A percentile compares a stretch with the other conserved stretches of the same genome.
Conservation (phyloP, 2,113 vertebrate species). For the Forbesichthys papilliferus region DNA sequence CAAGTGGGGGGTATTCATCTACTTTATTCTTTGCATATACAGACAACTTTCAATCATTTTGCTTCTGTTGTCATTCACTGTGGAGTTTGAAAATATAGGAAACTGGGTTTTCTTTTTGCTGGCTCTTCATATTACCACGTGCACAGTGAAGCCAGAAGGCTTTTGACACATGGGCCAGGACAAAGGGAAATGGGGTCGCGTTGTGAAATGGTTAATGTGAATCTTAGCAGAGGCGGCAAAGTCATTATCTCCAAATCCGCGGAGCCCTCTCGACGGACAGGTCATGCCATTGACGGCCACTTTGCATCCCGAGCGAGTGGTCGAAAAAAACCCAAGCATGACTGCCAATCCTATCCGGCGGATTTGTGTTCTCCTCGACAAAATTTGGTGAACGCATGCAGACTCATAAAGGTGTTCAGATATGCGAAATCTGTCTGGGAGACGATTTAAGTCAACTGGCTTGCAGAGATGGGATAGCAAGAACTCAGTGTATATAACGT, state of each 20-base stretch:
- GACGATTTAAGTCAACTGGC: slow-evolving; percentile 69
- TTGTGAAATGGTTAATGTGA: slow-evolving; percentile 69
- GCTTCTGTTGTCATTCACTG: no score
- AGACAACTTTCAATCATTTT: slow-evolving; percentile 26
- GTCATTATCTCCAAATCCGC: slow-evolving; percentile 73
- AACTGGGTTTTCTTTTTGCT: slow-evolving; percentile 32
- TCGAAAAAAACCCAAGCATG: slow-evolving; percentile 66
- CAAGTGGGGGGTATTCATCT: slow-evolving; percentile 32
- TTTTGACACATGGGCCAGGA: slow-evolving; percentile 58
- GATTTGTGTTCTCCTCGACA: slow-evolving; percentile 68
- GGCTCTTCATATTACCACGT: slow-evolving; percentile 40
- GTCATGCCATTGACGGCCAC: slow-evolving; percentile 55
- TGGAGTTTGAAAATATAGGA: slow-evolving; percentile 11
- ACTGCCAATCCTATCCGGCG: slow-evolving; percentile 71
- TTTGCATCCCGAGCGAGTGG: slow-evolving; percentile 64
- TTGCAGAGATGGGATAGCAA: not conserved
- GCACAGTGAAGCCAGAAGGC: slow-evolving; percentile 19
- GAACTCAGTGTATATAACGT: slow-evolving; percentile 22
- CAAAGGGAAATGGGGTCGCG: slow-evolving; percentile 63
- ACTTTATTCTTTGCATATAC: slow-evolving; percentile 45
- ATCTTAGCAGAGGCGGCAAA: slow-evolving; percentile 65
- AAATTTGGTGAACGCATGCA: slow-evolving; percentile 70
- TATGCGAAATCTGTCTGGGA: slow-evolving; percentile 64
- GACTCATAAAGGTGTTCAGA: slow-evolving; percentile 68
- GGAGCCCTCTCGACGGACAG: slow-evolving; percentile 62